Evolutionary conservation across 2,113 vertebrate genomes (phyloP), one percentile per base, ranked within the genome.

Genomic region (Erpornis zantholeuca): DNA sequence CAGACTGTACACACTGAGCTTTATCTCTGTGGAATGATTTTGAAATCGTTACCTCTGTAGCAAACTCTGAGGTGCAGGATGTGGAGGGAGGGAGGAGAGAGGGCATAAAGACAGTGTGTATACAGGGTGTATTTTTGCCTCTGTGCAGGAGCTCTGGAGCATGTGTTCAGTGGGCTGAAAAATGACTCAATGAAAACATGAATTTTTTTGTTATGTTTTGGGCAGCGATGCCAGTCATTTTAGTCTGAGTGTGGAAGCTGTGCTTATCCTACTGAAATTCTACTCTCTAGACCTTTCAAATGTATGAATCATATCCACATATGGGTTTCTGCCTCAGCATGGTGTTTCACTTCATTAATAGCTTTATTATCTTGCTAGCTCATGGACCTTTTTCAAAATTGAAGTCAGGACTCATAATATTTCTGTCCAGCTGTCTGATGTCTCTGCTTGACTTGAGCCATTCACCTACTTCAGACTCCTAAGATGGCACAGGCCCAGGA

Each of bases 81-180:
- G 78, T 36, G 78, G 73, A 82, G 57, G 12, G 15, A 63, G 36
- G 50, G 50, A 57, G 40, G 24, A 52, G 8, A 54, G 14, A 23
- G 25, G 47, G 86, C 66, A 73, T n/a, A 63, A 65, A 68, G 40
- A 50, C 1, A 5, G 5, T 42, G 20, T 57, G 29, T 88, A 80
- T 63, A 82, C 53, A 54, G 57, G 24, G 22, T 84, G 45, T 90
- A 72, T 91, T 90, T 94, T 94, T 81, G 61, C 83, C 64, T 92
- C 77, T 77, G 24, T 90, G 52, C 66, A 71, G 77, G 60, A 93
- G 20, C 75, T 68, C 56, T 77, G 77, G 29, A 95, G 75, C 96
- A 93, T 95, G 78, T 97, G 96, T 96, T 97, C 86, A 94, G 93
- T 97, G 95, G 87, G 94, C 81, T 97, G 95, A 70, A 93, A 94